Conservation (phyloP, 2,113 vertebrate species). For the Rhinolophus sinicus region DNA sequence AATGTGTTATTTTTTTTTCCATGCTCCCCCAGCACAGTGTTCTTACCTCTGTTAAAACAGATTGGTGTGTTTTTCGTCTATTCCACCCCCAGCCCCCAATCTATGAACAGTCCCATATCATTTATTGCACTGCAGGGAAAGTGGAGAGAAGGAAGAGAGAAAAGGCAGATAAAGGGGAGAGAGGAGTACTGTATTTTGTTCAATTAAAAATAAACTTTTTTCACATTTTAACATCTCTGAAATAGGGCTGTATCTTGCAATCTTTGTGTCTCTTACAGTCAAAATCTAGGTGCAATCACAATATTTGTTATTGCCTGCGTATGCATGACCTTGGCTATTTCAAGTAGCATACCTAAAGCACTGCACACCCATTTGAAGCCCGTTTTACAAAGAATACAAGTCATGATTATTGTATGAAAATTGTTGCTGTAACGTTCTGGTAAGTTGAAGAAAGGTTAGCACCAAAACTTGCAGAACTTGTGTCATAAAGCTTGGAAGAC, state of each 20-base stretch:
- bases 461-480: background rate
- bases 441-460: conserved; percentile 14
- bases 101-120: background rate
- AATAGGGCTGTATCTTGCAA: background rate
- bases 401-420: background rate
- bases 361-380: background rate
- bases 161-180: background rate
- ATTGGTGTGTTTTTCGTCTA: background rate
- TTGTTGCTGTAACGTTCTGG: background rate
- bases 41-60: background rate
- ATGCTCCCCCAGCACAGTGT: background rate
- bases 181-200: background rate
- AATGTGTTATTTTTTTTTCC: background rate
- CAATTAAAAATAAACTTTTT: background rate
- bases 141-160: background rate
- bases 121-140: background rate
- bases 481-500: background rate
- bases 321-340: background rate
- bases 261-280: background rate
- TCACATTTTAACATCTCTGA: background rate
- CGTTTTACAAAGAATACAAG: background rate
- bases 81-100: background rate
- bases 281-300: background rate
- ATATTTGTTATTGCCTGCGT: background rate
- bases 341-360: background rate